Base-by-base conservation (phyloP, 2,797 vertebrate genomes). In the Apodemus agrarius region DNA sequence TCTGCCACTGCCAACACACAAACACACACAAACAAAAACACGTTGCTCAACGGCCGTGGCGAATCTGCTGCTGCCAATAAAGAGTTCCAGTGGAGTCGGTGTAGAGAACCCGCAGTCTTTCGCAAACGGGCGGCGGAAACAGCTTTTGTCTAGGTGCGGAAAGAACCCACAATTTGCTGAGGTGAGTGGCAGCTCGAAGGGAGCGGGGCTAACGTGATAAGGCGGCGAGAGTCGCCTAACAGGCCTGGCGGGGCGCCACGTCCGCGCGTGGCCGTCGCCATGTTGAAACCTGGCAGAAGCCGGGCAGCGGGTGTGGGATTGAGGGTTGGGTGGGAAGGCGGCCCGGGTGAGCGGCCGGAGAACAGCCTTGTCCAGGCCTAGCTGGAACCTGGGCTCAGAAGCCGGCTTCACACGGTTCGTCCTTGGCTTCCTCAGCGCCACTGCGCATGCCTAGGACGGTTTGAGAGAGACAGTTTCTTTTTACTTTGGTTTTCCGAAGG, bases 211-310 rank as follows among this genome's bases (percentile, higher is more conserved):
- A 40, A 24, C 11, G 22, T 4, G 72, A 37, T 31, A 69, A 75
- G 81, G 54, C 74, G 11, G 34, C 65, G 19, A 12, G 29, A 31
- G 12, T 12, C 7, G 46, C 24, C 0, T 24, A 0, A 31, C 21
- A 11, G 11, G 1, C 37, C 0, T 12, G 34, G 43, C 4, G 13
- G 0, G 75, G 4, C 1, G 74, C 57, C 43, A 59, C 24, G 1
- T 67, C 61, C 29, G 61, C 61, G 82, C 29, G 31, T 67, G 83
- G 61, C 63, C 61, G 83, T n/a, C 93, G 96, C 97, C 97, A 97
- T 97, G 89, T 97, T 97, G 92, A 57, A 81, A 5, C 40, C 91
- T 76, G 96, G 96, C 96, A 91, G 37, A 59, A 52, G 17, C 10
- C 6, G 34, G 21, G 17, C 34, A 40, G 72, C 29, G 24, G 21